Evolutionary conservation across 2,888 invertebrate species (phyloP).

Genomic region (Phytoseiulus persimilis): DNA sequence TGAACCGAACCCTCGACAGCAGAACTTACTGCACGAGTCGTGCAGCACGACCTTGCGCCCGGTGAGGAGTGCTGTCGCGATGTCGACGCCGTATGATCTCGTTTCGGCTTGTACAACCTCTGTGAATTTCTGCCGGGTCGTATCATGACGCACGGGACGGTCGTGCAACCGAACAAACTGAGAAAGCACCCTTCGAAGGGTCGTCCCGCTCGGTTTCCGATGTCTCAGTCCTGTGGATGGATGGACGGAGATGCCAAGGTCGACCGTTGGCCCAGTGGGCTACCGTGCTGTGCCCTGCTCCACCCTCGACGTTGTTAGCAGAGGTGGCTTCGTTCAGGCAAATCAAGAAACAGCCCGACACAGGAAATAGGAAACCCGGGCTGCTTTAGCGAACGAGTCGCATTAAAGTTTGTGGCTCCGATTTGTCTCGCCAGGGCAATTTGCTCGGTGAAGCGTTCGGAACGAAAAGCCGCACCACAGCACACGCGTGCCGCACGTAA

Average conservation of each 20-base stretch:
- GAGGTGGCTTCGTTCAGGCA: neutral
- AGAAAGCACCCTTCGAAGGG: neutral
- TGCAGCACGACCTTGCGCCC: neutral
- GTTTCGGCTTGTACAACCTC: neutral
- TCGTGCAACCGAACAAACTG: no score
- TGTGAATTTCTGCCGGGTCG: neutral
- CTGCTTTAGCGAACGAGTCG: conserved; percentile 5
- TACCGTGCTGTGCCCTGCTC: conserved; percentile 5
- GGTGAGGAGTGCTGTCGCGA: neutral
- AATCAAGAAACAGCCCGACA: neutral
- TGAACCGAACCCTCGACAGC: neutral
- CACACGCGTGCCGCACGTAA: neutral
- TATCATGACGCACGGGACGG: neutral
- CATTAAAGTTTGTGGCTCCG: conserved; percentile 5
- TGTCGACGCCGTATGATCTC: neutral
- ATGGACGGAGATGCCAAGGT: neutral
- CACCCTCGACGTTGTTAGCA: neutral
- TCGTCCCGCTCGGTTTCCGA: neutral
- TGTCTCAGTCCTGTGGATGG: neutral
- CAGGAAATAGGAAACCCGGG: neutral
- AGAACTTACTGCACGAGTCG: neutral
- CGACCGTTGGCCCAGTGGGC: neutral
- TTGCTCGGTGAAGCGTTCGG: neutral
- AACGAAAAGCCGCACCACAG: neutral
- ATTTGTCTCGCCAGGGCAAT: neutral